Evolutionary conservation across 2,888 invertebrate species (phyloP), one percentile per base, ranked within the genome.

Genomic region (Cephus nigrinus): DNA sequence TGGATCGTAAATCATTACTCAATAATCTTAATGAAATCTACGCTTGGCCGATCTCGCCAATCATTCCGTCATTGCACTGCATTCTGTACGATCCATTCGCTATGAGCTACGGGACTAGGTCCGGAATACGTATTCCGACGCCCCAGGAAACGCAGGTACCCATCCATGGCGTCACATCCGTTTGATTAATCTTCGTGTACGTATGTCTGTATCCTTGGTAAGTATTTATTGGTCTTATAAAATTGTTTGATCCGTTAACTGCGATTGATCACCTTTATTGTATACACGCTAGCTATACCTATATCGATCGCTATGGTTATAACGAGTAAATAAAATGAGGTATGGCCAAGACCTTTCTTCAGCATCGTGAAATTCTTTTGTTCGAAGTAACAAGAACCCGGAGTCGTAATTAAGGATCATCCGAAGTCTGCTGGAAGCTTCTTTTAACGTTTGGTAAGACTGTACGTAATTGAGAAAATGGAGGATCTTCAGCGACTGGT

Each of bases 151-250:
- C 31, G 71, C 15, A 31, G 33, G 71, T 33, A 71, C 71, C 31
- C 85, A 88, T 86, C 84, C 89, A 81, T 88, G 82, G 83, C 83
- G 80, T 84, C 80, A 83, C 82, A 84, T 84, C 85, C 84, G 85
- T 83, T 78, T 79, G 76, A 82, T 80, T 80, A 83, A 84, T 82
- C 40, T 69, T 32, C 23, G 1, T 55, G 23, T 55, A 55, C 15
- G 5, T 23, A 23, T 9, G 23, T 55, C 23, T 55, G 23, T 55
- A 55, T 55, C 23, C 23, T 55, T 9, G 55, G 55, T 55, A 55
- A 2, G 55, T 23, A 55, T 55, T 55, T 55, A 23, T 15, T 55
- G 23, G 55, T 55, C 55, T 55, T 55, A 55, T 23, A 23, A 23
- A 15, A 9, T 23, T 23, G 23, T 55, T 23, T 9, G 55, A 55